Percentiles rank a stretch among this genome's conserved stretches.
Conservation (phyloP, 2,113 vertebrate species). For the Lampris incognitus region DNA sequence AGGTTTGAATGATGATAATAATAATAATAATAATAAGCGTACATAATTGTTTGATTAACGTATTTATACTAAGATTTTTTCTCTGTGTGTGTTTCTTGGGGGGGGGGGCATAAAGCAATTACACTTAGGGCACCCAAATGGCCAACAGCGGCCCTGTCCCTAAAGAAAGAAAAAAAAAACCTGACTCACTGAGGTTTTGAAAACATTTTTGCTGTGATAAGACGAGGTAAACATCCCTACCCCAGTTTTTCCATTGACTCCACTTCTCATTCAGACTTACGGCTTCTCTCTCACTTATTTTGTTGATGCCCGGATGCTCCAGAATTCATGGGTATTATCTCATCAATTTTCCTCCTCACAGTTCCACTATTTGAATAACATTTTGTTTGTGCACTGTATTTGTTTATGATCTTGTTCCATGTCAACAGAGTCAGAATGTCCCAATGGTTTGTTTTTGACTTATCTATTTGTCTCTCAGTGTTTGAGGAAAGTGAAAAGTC, state of each 20-base stretch:
- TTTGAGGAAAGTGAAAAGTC: slow-evolving; percentile 21
- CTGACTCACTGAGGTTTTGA: background rate
- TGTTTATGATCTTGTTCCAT: slow-evolving; percentile 14
- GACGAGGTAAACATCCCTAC: background rate
- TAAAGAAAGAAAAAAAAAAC: background rate
- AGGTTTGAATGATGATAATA: too few relatives aligned
- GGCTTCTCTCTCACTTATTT: slow-evolving; percentile 20
- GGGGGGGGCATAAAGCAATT: too few relatives aligned
- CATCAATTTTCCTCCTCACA: slow-evolving; percentile 6
- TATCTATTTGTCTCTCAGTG: background rate
- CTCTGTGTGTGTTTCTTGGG: too few relatives aligned
- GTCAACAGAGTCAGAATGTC: background rate
- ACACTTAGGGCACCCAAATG: too few relatives aligned
- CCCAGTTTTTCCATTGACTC: slow-evolving; percentile 1
- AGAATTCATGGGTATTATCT: slow-evolving; percentile 24
- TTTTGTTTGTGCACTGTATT: slow-evolving; percentile 15
- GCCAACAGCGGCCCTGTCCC: too few relatives aligned
- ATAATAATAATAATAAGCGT: too few relatives aligned
- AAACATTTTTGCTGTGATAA: background rate
- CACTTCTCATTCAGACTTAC: background rate
- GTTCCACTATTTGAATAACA: background rate
- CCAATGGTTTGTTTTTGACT: background rate
- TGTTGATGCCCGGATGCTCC: slow-evolving; percentile 17
- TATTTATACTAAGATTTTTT: too few relatives aligned
- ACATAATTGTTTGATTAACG: too few relatives aligned